phyloP scores from a whole-genome alignment of 1,140 invertebrate genomes.

The Cydia fagiglandana region DNA sequence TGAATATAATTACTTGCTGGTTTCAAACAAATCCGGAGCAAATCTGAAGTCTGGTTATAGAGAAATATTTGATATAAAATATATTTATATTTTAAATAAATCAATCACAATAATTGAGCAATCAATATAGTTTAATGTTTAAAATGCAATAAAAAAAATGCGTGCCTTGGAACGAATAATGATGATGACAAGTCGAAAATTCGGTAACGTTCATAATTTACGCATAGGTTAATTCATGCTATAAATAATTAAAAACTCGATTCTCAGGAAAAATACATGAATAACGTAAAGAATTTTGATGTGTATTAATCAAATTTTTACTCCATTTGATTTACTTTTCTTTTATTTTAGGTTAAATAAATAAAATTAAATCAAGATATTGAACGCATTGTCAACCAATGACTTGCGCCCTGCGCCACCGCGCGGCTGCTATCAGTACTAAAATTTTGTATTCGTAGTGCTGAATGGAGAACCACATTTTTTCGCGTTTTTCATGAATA shows the following conservation, averaged over 20 bases:
- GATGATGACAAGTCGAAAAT: conserved; percentile 23
- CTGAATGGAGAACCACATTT: conserved; percentile 79
- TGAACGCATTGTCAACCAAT: conserved; percentile 48
- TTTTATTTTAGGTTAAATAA: neutral
- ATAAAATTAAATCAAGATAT: neutral
- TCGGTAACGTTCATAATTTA: conserved; percentile 24
- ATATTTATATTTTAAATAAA: too few relatives aligned
- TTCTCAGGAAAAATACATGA: neutral
- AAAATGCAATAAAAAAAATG: neutral
- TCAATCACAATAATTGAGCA: too few relatives aligned
- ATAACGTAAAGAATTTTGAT: neutral
- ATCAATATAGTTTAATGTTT: too few relatives aligned
- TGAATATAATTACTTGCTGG: neutral
- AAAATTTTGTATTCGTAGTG: conserved; percentile 79
- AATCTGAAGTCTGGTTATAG: too few relatives aligned
- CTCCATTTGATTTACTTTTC: neutral
- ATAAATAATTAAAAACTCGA: neutral
- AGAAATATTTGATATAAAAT: too few relatives aligned
- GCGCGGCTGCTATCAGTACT: conserved; percentile 73
- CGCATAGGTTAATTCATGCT: neutral
- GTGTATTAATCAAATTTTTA: neutral
- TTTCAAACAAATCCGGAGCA: neutral
- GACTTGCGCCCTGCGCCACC: conserved; percentile 48
- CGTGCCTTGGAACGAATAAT: neutral
- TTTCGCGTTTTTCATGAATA: conserved; percentile 77